Evolutionary conservation across 2,113 vertebrate species (phyloP), one percentile per base, ranked within the genome.

Genomic region (Etheostoma cragini): DNA sequence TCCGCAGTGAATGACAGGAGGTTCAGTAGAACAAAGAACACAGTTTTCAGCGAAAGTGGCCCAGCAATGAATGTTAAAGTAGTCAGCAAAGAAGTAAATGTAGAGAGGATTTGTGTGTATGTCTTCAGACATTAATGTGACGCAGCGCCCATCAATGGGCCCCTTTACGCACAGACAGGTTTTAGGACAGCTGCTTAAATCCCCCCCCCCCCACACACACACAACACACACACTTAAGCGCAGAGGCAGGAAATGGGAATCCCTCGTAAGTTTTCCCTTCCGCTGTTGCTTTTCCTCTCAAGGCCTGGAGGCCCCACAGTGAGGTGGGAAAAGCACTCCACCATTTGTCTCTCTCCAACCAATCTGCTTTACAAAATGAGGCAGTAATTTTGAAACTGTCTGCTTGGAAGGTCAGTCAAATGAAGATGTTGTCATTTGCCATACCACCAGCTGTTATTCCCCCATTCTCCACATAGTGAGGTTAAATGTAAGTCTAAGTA

Each of bases 151-250:
- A 91, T 89, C 91, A 89, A 89, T 81, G 86, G 81, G 85, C 86
- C 89, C 89, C 89, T 89, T 91, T 80, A 88, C 70, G 47, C 86
- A 80, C 83, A 75, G 83, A 89, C 85, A 87, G 88, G 75, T 86
- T 93, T 89, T 87, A 90, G 88, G 89, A 93, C 93, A 94, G 94
- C 93, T 94, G 93, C 90, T 90, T 76, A 93, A 93, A 95, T 94
- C 94, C 93, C 90, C 87, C 80, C 89, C 83, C 8, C 0, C 80
- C 89, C 35, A 38, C 35, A 38, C 35, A 38, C 35, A 38, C 35
- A 38, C 35, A 38, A 38, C 8, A 38, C 35, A 35, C 2, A 30
- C 30, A 26, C 1, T 26, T 26, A 90, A 85, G 84, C 76, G 42
- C 85, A 86, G 69, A 85, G 87, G 85, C 90, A 92, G 89, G 92